Conservation (phyloP, 1,140 invertebrate genomes). For the Medauroidea extradentata region DNA sequence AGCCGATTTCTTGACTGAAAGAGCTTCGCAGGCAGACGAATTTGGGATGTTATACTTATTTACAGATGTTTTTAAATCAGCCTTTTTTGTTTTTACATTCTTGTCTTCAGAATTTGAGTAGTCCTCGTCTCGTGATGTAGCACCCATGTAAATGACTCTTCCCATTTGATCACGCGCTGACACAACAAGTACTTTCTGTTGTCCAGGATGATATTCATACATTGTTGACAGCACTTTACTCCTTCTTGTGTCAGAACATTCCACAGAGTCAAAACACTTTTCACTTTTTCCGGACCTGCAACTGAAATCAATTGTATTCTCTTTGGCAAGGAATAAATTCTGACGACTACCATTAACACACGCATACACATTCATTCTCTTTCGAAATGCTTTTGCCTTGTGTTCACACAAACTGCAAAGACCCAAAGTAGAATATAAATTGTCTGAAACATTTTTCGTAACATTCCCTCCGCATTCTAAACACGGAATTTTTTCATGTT, state of each 20-base stretch:
- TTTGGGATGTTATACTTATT: too few relatives aligned
- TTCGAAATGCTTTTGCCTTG: not conserved
- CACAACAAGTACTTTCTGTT: slow-evolving; percentile 49
- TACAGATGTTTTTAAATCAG: too few relatives aligned
- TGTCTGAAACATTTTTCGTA: too few relatives aligned
- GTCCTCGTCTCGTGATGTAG: not conserved
- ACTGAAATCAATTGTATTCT: not conserved
- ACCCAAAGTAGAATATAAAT: too few relatives aligned
- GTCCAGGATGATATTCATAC: too few relatives aligned
- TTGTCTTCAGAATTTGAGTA: not conserved
- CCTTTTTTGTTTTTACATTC: too few relatives aligned
- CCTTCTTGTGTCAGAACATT: not conserved
- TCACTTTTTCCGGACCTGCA: not conserved
- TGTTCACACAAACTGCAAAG: too few relatives aligned
- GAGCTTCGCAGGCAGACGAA: slow-evolving; percentile 49
- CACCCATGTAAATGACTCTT: slow-evolving; percentile 38
- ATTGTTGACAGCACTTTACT: too few relatives aligned
- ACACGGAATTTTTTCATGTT: too few relatives aligned
- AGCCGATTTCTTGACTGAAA: slow-evolving; percentile 81
- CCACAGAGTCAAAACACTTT: not conserved
- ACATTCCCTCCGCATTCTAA: too few relatives aligned
- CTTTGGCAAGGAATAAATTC: slow-evolving; percentile 35
- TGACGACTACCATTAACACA: too few relatives aligned
- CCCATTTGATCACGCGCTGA: slow-evolving; percentile 52
- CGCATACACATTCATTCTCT: not conserved